phyloP scores from a whole-genome alignment of 2,797 vertebrate species.

The Phrynocephalus vlangalii region DNA sequence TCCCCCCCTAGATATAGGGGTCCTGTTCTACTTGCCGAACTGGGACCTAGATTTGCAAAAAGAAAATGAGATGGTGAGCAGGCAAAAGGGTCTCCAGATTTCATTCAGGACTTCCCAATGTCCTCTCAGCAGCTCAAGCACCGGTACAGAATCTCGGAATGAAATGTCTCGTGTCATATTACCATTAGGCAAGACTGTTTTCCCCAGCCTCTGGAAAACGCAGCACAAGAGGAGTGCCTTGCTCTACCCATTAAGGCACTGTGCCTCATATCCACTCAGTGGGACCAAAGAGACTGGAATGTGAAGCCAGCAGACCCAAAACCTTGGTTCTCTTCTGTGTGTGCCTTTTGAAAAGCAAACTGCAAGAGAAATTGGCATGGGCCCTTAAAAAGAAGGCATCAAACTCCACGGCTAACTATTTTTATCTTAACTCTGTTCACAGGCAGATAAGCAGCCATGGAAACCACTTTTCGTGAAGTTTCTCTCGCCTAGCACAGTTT shows the following conservation, averaged over 20 bases:
- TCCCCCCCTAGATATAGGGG: no score
- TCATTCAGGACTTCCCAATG: not conserved
- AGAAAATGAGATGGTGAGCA: no score
- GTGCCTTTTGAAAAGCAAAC: not conserved
- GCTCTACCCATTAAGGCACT: not conserved
- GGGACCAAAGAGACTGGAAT: no score
- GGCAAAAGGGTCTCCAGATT: not conserved
- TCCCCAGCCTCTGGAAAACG: not conserved
- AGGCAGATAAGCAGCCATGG: constrained; percentile 7
- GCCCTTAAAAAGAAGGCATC: constrained; percentile 11
- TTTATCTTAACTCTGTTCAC: constrained; percentile 39
- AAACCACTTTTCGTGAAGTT: constrained; percentile 35
- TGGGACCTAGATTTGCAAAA: no score
- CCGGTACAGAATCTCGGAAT: not conserved
- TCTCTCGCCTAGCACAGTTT: not conserved
- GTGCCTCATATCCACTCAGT: not conserved
- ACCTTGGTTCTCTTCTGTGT: no score
- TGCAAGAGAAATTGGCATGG: not conserved
- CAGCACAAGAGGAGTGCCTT: not conserved
- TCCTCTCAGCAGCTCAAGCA: not conserved
- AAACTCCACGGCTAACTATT: constrained; percentile 19
- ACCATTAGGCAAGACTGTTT: not conserved
- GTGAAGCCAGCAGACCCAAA: not conserved
- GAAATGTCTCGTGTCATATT: not conserved
- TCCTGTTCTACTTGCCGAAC: not conserved